These are phyloP conservation scores for Parauchenoglanis punctatus DNA, from an alignment of 2,797 vertebrate genomes.

Conservation along the genomic window DNA sequence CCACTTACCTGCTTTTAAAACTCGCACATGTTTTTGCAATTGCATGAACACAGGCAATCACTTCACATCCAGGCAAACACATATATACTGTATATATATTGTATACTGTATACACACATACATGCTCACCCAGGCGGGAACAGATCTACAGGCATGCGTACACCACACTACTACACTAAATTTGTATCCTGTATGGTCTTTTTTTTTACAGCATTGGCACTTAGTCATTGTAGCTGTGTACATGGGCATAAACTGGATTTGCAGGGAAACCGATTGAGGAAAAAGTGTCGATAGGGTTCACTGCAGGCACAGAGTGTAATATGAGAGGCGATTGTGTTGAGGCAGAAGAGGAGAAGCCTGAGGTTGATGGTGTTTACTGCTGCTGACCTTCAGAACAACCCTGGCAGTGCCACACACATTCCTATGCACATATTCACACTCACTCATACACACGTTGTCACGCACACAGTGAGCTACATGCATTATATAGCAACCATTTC, in stretches of 20 bases:
- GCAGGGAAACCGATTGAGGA: background rate
- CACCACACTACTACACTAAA: background rate
- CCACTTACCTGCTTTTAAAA: constrained; percentile 70
- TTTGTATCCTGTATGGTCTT: background rate
- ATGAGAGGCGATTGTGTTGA: background rate
- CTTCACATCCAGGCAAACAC: background rate
- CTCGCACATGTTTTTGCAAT: background rate
- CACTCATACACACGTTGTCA: background rate
- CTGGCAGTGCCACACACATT: constrained; percentile 29
- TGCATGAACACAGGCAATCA: background rate
- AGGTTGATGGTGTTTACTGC: constrained; percentile 27
- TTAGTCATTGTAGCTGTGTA: background rate
- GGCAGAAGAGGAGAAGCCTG: background rate
- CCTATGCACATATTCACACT: constrained; percentile 33
- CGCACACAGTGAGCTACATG: background rate
- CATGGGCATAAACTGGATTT: background rate
- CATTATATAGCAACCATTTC: background rate
- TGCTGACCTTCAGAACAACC: constrained; percentile 42
- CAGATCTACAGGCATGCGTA: too few species aligned
- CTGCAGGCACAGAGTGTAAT: background rate
- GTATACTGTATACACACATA: too few species aligned
- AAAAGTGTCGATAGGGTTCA: background rate
- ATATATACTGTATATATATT: background rate
- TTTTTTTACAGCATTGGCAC: background rate
- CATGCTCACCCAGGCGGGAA: background rate